Conservation (phyloP, 2,888 invertebrate genomes). For the Pristionchus entomophagus region DNA sequence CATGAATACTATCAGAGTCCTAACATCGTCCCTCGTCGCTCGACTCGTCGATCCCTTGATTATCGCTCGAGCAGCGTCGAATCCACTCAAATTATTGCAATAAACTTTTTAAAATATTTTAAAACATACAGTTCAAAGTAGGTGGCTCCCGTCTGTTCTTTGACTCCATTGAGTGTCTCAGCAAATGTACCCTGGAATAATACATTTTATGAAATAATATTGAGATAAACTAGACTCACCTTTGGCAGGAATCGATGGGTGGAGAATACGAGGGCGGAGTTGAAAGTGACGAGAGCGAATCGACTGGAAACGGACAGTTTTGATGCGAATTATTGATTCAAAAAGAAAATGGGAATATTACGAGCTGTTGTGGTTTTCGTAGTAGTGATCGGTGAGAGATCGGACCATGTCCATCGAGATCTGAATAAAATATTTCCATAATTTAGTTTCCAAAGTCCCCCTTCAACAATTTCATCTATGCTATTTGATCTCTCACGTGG, state of each 20-base stretch:
- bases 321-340: too few species aligned
- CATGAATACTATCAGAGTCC: conserved; percentile 38
- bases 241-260: conserved; percentile 42
- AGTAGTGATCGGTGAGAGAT: conserved; percentile 1
- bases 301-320: conserved; percentile 44
- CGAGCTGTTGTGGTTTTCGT: background rate
- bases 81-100: background rate
- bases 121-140: conserved; percentile 38
- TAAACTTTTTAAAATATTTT: background rate
- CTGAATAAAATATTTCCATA: background rate
- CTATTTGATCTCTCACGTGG: background rate
- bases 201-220: background rate
- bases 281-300: conserved; percentile 47
- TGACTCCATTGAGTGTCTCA: background rate
- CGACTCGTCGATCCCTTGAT: conserved; percentile 18
- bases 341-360: background rate
- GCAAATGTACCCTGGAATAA: background rate
- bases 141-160: conserved; percentile 27
- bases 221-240: background rate
- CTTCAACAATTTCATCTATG: background rate
- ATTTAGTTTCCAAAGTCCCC: too few species aligned
- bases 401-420: conserved; percentile 45
- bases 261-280: conserved; percentile 41
- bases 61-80: conserved; percentile 43
- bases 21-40: conserved; percentile 6